Conservation (phyloP, 2,888 invertebrate species). For the Agrochola circellaris region DNA sequence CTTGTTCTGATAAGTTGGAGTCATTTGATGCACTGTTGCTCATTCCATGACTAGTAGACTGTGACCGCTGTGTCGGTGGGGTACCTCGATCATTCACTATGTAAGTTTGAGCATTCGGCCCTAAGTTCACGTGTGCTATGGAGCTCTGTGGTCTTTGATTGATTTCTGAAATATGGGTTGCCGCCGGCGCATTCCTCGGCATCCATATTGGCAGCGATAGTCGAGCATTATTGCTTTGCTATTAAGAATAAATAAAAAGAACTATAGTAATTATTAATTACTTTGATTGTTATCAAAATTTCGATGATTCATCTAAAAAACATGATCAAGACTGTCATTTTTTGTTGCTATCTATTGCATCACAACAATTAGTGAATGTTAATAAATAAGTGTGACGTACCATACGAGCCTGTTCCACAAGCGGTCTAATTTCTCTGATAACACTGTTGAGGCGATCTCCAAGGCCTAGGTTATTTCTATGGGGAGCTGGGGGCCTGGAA, state of each 20-base stretch:
- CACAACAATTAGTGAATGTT: conserved; percentile 48
- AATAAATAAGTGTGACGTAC: conserved; percentile 72
- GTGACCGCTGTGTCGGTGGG: conserved; percentile 73
- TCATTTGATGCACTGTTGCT: conserved; percentile 81
- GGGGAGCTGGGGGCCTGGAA: conserved; percentile 77
- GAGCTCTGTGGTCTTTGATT: conserved; percentile 86
- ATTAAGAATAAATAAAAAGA: conserved; percentile 23
- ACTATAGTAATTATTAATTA: not conserved
- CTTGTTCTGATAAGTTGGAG: conserved; percentile 80
- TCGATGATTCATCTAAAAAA: not conserved
- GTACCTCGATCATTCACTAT: conserved; percentile 80
- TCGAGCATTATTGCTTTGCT: conserved; percentile 86
- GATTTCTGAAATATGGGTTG: conserved; percentile 79
- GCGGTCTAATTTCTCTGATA: conserved; percentile 92
- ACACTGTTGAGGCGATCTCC: conserved; percentile 87
- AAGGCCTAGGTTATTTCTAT: conserved; percentile 83
- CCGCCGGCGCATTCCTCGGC: conserved; percentile 83
- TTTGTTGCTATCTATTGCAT: conserved; percentile 62
- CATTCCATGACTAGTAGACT: conserved; percentile 74
- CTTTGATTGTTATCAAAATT: not conserved
- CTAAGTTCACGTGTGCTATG: conserved; percentile 83
- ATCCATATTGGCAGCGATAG: conserved; percentile 86
- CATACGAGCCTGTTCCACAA: conserved; percentile 92
- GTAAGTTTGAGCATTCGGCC: conserved; percentile 79
- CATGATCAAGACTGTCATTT: conserved; percentile 42